Conservation (phyloP, 35 echinoderm and acorn worm genomes). For the Ophiothrix spiculata region DNA sequence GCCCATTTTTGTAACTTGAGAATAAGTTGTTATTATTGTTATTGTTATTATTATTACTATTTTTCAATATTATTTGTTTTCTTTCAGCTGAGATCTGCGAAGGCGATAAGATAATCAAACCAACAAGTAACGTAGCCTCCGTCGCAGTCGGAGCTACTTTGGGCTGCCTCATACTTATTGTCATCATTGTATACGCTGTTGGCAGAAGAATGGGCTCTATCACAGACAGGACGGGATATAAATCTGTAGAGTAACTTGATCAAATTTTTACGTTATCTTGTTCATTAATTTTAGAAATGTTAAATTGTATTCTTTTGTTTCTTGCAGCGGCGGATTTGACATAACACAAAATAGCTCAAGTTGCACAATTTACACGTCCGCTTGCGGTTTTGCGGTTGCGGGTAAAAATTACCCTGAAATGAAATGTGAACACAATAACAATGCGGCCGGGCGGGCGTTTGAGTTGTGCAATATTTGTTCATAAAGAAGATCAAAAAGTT, state of each 20-base stretch:
- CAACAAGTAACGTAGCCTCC: constrained; percentile 71
- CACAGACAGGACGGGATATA: constrained; percentile 70
- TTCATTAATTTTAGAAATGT: no score
- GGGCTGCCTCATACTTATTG: constrained; percentile 63
- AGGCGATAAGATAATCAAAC: constrained; percentile 25
- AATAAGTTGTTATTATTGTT: neutral
- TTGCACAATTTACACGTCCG: no score
- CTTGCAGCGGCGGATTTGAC: no score
- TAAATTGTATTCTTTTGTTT: no score
- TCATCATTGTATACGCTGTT: constrained; percentile 72
- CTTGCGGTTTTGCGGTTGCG: no score
- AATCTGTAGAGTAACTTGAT: constrained; percentile 61
- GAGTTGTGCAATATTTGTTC: no score
- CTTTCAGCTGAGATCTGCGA: constrained; percentile 31
- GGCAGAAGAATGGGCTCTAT: constrained; percentile 79
- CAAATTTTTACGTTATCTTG: no score
- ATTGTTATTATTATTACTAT: neutral
- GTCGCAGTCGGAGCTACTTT: constrained; percentile 69
- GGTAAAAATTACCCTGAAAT: no score
- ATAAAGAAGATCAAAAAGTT: no score
- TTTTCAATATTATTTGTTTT: neutral
- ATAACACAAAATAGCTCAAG: no score
- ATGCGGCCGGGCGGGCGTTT: no score
- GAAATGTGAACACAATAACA: no score
- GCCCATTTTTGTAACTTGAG: neutral